These are phyloP conservation scores for Pteropus rufus DNA, from an alignment of 2,797 vertebrate species.

Conservation along the genomic window DNA sequence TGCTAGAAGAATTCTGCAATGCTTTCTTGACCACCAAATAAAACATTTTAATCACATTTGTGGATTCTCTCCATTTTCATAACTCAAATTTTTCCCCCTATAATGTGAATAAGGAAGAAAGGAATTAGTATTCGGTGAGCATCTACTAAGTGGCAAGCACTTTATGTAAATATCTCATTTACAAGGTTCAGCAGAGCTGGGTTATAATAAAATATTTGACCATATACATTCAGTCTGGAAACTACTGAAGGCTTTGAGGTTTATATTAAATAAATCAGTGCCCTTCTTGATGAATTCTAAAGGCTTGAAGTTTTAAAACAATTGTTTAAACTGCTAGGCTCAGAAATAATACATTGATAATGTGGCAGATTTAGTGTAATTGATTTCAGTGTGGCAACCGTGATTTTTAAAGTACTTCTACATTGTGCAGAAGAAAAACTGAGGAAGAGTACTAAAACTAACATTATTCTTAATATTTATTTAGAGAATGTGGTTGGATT, in stretches of 20 bases:
- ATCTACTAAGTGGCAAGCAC: background rate
- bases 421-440: constrained; percentile 50
- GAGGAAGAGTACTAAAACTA: constrained; percentile 24
- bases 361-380: background rate
- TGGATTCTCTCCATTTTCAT: background rate
- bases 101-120: background rate
- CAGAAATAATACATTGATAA: constrained; percentile 56
- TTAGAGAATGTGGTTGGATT: background rate
- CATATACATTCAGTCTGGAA: background rate
- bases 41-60: background rate
- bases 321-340: constrained; percentile 51
- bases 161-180: background rate
- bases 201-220: background rate
- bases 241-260: constrained; percentile 2
- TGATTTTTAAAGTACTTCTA: constrained; percentile 25
- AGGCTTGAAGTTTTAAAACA: constrained; percentile 40
- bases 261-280: constrained; percentile 30
- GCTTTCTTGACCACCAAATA: background rate
- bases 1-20: background rate
- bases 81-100: background rate
- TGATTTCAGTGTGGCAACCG: constrained; percentile 45
- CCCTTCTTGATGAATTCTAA: constrained; percentile 49
- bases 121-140: background rate
- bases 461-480: constrained; percentile 62
- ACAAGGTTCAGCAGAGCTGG: background rate